Conservation (phyloP, 2,888 invertebrate genomes). For the Orthonychiurus folsomi region DNA sequence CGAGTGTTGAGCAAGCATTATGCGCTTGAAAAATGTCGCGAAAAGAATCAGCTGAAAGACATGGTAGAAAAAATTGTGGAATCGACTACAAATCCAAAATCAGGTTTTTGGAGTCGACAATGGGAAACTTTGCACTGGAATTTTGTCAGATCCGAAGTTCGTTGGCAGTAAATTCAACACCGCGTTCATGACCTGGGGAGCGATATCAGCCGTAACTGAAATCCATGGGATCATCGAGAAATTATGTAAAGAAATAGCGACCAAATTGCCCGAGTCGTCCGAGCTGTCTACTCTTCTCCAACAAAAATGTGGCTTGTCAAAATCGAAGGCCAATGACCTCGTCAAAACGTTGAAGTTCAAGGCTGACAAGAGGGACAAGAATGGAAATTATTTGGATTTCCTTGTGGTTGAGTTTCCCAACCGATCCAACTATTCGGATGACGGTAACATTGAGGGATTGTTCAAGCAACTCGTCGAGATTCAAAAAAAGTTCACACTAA, state of each 20-base stretch:
- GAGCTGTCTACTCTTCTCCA: background rate
- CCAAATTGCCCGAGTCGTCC: background rate
- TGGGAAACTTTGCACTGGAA: conserved; percentile 11
- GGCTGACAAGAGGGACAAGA: background rate
- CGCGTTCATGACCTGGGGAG: background rate
- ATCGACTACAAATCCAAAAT: conserved; percentile 4
- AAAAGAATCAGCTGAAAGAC: background rate
- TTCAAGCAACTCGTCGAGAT: background rate
- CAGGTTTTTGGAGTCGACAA: conserved; percentile 2
- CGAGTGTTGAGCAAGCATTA: background rate
- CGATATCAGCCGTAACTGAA: conserved; percentile 8
- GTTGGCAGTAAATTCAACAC: background rate
- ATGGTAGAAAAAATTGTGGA: background rate
- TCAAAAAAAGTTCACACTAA: conserved; percentile 4
- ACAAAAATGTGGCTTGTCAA: background rate
- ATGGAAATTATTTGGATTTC: too few species aligned
- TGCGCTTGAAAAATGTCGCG: background rate
- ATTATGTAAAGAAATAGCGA: conserved; percentile 1
- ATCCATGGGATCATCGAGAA: background rate
- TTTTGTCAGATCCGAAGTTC: conserved; percentile 10
- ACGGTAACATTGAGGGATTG: background rate
- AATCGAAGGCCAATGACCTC: background rate
- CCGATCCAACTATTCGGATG: background rate
- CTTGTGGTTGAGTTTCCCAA: background rate
- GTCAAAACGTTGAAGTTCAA: background rate